These are phyloP conservation scores for Neogale vison DNA, from an alignment of 2,113 vertebrate genomes.

Conservation along the genomic window DNA sequence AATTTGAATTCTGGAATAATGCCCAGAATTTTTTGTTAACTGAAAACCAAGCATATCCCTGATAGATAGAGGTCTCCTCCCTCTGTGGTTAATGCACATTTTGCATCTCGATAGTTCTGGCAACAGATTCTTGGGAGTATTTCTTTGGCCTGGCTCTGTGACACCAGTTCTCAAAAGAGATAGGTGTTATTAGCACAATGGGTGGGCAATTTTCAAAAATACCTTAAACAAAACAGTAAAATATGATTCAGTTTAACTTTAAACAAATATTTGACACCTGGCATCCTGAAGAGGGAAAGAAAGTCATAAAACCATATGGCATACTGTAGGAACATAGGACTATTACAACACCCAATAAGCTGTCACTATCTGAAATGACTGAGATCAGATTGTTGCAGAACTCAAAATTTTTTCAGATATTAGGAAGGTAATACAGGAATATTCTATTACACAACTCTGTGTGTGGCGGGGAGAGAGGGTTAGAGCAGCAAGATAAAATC, in stretches of 20 bases:
- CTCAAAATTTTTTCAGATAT: neutral
- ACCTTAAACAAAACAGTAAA: constrained; percentile 29
- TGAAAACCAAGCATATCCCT: constrained; percentile 47
- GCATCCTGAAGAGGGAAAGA: neutral
- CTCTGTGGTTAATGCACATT: neutral
- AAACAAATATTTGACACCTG: constrained; percentile 31
- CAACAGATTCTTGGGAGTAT: neutral
- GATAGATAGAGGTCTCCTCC: constrained; percentile 2
- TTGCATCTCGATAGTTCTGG: constrained; percentile 26
- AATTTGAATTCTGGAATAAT: constrained; percentile 69
- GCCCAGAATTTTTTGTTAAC: constrained; percentile 60
- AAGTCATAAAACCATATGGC: neutral
- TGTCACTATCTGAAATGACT: neutral
- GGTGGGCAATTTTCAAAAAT: constrained; percentile 12
- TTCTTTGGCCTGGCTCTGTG: neutral
- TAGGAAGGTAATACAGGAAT: neutral
- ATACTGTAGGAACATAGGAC: neutral
- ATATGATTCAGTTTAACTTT: constrained; percentile 52
- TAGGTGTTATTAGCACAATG: constrained; percentile 41
- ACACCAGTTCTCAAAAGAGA: constrained; percentile 38
- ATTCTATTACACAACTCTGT: neutral
- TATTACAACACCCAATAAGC: neutral
- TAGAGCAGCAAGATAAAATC: neutral
- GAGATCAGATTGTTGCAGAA: neutral
- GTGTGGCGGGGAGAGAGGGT: neutral